Evolutionary conservation across 2,113 vertebrate species (phyloP).

Genomic region (Arenaria interpres): DNA sequence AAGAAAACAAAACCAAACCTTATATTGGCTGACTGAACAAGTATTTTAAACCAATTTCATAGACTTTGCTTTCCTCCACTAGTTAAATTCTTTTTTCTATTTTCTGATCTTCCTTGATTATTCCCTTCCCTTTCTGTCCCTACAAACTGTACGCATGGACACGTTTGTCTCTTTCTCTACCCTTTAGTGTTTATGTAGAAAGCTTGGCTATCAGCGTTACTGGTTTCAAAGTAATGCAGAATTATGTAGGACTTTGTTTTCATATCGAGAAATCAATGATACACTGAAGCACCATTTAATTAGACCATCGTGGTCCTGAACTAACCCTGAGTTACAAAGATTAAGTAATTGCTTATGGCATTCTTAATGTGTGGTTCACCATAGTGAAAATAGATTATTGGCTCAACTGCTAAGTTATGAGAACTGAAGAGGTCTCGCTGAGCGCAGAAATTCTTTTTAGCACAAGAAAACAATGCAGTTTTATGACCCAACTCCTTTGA

Average conservation of each 20-base stretch:
- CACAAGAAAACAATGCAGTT: constrained; percentile 1
- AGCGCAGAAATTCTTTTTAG: constrained; percentile 44
- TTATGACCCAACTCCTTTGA: constrained; percentile 50
- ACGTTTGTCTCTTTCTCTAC: neutral
- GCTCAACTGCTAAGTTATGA: constrained; percentile 36
- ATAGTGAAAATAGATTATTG: constrained; percentile 44
- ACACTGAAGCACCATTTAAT: constrained; percentile 54
- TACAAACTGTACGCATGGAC: neutral
- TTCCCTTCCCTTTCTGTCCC: neutral
- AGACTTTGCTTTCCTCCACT: neutral
- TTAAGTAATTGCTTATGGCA: constrained; percentile 57
- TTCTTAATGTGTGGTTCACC: neutral
- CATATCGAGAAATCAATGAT: constrained; percentile 61
- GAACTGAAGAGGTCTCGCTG: constrained; percentile 39
- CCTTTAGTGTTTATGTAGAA: neutral
- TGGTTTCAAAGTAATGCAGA: neutral
- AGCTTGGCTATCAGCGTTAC: neutral
- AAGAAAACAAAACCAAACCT: neutral
- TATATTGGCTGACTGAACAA: neutral
- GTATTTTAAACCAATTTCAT: neutral
- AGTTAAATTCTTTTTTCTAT: neutral
- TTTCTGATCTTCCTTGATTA: neutral
- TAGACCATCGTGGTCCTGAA: constrained; percentile 24
- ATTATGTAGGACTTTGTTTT: neutral
- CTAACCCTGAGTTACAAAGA: constrained; percentile 17